These are phyloP conservation scores for Drosophila colorata DNA, from an alignment of 2,888 invertebrate species.

Conservation along the genomic window DNA sequence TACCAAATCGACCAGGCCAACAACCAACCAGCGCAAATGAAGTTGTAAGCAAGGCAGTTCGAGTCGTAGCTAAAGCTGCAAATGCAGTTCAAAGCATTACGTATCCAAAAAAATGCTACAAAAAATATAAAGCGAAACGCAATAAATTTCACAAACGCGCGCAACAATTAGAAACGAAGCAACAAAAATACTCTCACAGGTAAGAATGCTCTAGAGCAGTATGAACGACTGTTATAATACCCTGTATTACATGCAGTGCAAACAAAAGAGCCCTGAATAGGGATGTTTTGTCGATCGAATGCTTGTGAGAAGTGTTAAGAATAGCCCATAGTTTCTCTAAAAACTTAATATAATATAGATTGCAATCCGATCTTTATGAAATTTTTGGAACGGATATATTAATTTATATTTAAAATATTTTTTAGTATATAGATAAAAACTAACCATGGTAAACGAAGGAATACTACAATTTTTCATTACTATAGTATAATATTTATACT, in stretches of 20 bases:
- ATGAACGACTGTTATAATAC: constrained; percentile 13
- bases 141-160: constrained; percentile 79
- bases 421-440: too few species aligned
- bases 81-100: constrained; percentile 51
- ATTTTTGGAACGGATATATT: too few species aligned
- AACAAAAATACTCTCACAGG: constrained; percentile 27
- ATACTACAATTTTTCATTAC: too few species aligned
- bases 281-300: too few species aligned
- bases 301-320: too few species aligned
- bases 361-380: too few species aligned
- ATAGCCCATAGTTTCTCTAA: too few species aligned
- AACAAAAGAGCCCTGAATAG: too few species aligned
- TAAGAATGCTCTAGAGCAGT: constrained; percentile 30
- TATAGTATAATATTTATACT: too few species aligned
- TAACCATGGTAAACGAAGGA: too few species aligned
- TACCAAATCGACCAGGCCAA: constrained; percentile 66
- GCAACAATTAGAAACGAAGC: constrained; percentile 79
- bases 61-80: constrained; percentile 3
- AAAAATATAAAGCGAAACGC: constrained; percentile 68
- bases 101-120: constrained; percentile 35
- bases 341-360: too few species aligned
- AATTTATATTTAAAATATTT: too few species aligned
- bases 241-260: constrained; percentile 11
- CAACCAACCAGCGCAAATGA: constrained; percentile 43
- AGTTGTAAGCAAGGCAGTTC: constrained; percentile 41